These are phyloP conservation scores for Hybos culiciformis DNA, from an alignment of 2,888 invertebrate species.

Conservation along the genomic window DNA sequence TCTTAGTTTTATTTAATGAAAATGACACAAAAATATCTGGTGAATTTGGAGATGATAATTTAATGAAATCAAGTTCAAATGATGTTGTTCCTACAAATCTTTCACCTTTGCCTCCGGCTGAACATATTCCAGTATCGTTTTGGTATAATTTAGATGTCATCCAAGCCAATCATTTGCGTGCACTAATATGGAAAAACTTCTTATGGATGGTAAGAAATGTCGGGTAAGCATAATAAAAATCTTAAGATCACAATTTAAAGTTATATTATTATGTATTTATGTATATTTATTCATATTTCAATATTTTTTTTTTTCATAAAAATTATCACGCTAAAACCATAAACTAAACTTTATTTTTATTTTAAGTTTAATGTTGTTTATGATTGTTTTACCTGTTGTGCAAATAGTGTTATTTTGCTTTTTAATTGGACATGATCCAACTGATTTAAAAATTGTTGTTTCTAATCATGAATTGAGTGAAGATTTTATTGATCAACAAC, in stretches of 20 bases:
- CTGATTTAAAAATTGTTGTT: conserved; percentile 59
- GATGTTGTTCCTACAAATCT: conserved; percentile 40
- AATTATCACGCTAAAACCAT: too few relatives aligned
- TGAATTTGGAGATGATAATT: conserved; percentile 75
- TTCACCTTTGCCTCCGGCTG: conserved; percentile 57
- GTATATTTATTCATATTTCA: neutral
- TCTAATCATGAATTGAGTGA: conserved; percentile 61
- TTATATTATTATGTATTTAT: neutral
- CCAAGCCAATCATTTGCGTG: conserved; percentile 59
- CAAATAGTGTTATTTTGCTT: conserved; percentile 81
- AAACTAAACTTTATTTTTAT: neutral
- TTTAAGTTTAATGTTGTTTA: conserved; percentile 64
- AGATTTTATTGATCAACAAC: conserved; percentile 37
- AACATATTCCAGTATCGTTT: conserved; percentile 41
- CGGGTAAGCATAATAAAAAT: conserved; percentile 41
- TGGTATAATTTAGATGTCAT: conserved; percentile 50
- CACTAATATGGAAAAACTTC: conserved; percentile 78
- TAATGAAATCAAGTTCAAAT: conserved; percentile 56
- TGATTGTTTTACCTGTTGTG: conserved; percentile 69
- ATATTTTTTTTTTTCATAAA: too few relatives aligned
- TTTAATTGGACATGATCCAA: conserved; percentile 77
- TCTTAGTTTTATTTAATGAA: conserved; percentile 51
- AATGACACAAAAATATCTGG: conserved; percentile 65
- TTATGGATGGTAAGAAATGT: conserved; percentile 75
- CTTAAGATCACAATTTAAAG: neutral